These are phyloP conservation scores for Carpatolechia fugitivella DNA, from an alignment of 2,888 invertebrate species.

Conservation along the genomic window DNA sequence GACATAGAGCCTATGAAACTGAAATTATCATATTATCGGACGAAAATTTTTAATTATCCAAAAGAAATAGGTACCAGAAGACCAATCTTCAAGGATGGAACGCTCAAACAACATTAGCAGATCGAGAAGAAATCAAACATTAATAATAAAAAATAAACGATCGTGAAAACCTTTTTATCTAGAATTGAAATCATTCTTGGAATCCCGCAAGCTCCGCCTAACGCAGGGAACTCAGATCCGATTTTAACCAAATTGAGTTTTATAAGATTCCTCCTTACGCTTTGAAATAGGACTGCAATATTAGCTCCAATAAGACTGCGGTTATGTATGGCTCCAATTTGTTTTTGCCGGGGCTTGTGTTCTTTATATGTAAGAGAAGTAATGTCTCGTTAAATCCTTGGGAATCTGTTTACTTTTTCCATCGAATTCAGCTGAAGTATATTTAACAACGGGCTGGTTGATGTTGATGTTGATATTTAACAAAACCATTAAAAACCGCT, in stretches of 20 bases:
- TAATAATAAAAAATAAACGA: conserved; percentile 44
- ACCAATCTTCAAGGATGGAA: too few relatives aligned
- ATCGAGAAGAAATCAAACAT: conserved; percentile 24
- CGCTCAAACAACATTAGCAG: neutral
- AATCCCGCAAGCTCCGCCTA: conserved; percentile 37
- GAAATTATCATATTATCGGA: too few relatives aligned
- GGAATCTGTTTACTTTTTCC: too few relatives aligned
- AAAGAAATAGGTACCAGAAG: too few relatives aligned
- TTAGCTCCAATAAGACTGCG: conserved; percentile 13
- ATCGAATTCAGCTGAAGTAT: too few relatives aligned
- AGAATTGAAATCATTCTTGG: conserved; percentile 60
- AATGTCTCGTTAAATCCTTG: neutral
- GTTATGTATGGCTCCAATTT: conserved; percentile 16
- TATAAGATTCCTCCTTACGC: conserved; percentile 38
- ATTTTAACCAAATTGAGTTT: conserved; percentile 65
- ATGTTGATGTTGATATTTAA: too few relatives aligned
- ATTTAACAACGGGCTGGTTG: too few relatives aligned
- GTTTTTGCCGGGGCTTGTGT: neutral
- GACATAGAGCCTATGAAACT: too few relatives aligned
- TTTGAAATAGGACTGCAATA: conserved; percentile 19
- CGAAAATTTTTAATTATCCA: too few relatives aligned
- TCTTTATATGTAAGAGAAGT: conserved; percentile 5
- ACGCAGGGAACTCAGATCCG: conserved; percentile 49
- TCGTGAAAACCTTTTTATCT: conserved; percentile 56
- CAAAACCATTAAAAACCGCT: too few relatives aligned